These are phyloP conservation scores for Drosophila greeni DNA, from an alignment of 2,888 invertebrate genomes.

Conservation along the genomic window DNA sequence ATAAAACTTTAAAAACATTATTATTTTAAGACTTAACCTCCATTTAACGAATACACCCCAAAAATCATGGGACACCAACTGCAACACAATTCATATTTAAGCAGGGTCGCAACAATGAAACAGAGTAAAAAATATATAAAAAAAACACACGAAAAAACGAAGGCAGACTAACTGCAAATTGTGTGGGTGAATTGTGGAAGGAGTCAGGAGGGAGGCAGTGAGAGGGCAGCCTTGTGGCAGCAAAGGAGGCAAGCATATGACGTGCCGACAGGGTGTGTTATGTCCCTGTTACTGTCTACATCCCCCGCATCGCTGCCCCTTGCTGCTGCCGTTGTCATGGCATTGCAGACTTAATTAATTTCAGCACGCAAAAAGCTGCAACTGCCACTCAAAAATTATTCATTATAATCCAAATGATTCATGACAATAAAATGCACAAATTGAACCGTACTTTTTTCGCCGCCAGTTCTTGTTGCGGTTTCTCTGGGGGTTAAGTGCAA, in stretches of 20 bases:
- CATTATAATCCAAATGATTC: slow-evolving; percentile 64
- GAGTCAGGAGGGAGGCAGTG: background rate
- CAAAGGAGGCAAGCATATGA: slow-evolving; percentile 45
- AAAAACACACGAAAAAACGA: slow-evolving; percentile 19
- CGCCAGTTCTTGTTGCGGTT: slow-evolving; percentile 13
- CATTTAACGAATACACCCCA: background rate
- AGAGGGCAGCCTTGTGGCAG: background rate
- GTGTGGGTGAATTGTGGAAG: slow-evolving; percentile 25
- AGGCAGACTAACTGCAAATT: slow-evolving; percentile 29
- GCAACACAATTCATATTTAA: slow-evolving; percentile 41
- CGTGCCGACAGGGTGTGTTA: slow-evolving; percentile 52
- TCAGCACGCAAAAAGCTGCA: slow-evolving; percentile 61
- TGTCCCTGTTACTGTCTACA: slow-evolving; percentile 1
- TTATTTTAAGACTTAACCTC: background rate
- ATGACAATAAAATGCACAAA: slow-evolving; percentile 58
- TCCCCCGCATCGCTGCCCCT: background rate
- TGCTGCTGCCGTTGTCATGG: slow-evolving; percentile 32
- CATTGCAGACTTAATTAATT: slow-evolving; percentile 65
- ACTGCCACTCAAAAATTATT: slow-evolving; percentile 48
- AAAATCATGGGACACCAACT: background rate
- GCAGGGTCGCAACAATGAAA: slow-evolving; percentile 22
- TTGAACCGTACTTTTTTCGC: slow-evolving; percentile 37
- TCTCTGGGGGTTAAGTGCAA: slow-evolving; percentile 11
- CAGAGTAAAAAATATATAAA: slow-evolving; percentile 11
- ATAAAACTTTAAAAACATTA: background rate